A percentile compares a stretch with the other conserved stretches of the same genome.
Evolutionary conservation across 2,113 vertebrate genomes (phyloP).

Genomic region (Toxotes jaculatrix): DNA sequence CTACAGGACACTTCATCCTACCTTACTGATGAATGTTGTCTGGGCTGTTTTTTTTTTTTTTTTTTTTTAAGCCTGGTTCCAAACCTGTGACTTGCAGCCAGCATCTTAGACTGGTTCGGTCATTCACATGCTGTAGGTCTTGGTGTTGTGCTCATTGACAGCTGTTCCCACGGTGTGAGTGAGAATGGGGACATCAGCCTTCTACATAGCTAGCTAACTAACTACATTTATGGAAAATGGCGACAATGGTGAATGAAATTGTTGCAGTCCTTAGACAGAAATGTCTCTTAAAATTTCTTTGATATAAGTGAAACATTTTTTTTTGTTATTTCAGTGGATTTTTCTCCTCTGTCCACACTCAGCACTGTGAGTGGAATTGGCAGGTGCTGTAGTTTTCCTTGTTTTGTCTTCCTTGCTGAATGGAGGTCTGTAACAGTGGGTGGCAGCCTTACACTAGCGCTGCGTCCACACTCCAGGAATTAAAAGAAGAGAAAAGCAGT

Average conservation of each 20-base stretch:
- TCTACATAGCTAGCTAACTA: neutral
- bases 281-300: neutral
- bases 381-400: neutral
- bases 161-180: no score
- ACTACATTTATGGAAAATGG: no score
- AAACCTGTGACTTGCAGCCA: no score
- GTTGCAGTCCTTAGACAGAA: neutral
- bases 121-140: no score
- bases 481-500: neutral
- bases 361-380: no score
- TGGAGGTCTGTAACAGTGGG: slow-evolving; percentile 5
- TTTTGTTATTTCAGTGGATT: neutral
- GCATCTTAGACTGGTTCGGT: no score
- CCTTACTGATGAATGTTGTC: neutral
- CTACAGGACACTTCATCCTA: neutral
- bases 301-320: no score
- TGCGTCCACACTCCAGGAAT: neutral
- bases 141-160: no score
- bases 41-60: no score
- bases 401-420: neutral
- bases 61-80: no score
- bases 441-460: slow-evolving; percentile 9
- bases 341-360: neutral
- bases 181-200: no score
- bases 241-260: no score